Conservation (phyloP, 2,113 vertebrate genomes). For the Formicarius rufipectus region DNA sequence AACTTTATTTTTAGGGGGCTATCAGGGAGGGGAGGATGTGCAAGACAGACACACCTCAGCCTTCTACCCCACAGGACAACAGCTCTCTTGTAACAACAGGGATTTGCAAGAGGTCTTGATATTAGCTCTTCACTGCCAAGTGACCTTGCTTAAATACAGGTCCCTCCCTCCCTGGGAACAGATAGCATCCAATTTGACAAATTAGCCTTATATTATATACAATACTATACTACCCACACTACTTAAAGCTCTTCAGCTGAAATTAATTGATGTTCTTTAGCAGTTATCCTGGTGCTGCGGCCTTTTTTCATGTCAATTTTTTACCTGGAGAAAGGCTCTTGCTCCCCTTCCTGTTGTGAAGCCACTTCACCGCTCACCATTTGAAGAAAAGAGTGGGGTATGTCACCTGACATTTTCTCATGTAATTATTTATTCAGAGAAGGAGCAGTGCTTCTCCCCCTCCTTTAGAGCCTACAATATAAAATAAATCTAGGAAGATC, state of each 20-base stretch:
- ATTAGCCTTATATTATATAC: background rate
- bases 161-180: background rate
- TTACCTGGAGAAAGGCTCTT: background rate
- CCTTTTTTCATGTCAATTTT: background rate
- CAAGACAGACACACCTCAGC: background rate
- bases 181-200: background rate
- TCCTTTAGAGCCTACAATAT: background rate
- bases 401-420: background rate
- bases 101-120: background rate
- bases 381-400: background rate
- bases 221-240: background rate
- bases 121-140: background rate
- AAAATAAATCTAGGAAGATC: background rate
- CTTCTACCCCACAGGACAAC: background rate
- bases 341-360: background rate
- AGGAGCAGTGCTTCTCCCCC: background rate
- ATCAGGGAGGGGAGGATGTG: background rate
- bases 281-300: background rate
- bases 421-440: background rate
- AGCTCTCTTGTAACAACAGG: background rate
- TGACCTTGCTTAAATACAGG: background rate
- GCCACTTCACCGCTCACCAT: background rate
- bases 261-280: background rate
- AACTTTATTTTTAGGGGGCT: background rate
- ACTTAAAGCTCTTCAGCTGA: background rate